Evolutionary conservation across 2,888 invertebrate genomes (phyloP), one percentile per base, ranked within the genome.

Genomic region (Heliconius cydno): DNA sequence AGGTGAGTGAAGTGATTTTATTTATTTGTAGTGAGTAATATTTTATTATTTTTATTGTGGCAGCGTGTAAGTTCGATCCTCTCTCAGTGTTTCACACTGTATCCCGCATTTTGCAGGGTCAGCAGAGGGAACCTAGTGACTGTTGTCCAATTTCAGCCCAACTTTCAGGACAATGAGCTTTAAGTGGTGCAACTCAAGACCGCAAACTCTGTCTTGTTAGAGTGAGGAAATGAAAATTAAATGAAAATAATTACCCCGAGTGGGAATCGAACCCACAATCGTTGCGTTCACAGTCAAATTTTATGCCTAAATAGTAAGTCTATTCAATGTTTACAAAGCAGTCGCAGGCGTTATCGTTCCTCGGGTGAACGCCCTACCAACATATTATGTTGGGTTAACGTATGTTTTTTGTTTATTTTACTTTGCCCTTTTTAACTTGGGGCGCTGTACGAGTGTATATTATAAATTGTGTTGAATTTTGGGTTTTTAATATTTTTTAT

Each of bases 1-100:
- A 88, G 93, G 93, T 93, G 84, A 91, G 93, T 85, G n/a, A 28
- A 15, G 3, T 73, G n/a, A 38, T 68, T 38, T 67, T 71, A 19
- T 46, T 15, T 46, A 19, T 19, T 46, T 46, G 15, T 46, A 46
- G 41, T 30, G 4, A 6, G 38, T 13, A 15, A 15, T 46, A 46
- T 46, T 15, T 15, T 46, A 3, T 46, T 46, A 12, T 46, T 46
- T 46, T 13, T 13, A 46, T 46, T 46, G 15, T 15, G 46, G 46
- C 15, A 46, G 46, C 3, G 12, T 10, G 41, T 41, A 13, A 41
- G 19, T 52, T 13, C 52, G 52, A 52, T 52, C 52, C 41, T 41
- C 13, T 41, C 13, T 41, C 13, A 41, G 41, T 13, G 41, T 4
- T 13, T 41, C 41, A 41, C 13, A 3, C 41, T 41, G 41, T 41